A percentile compares a stretch with the other conserved stretches of the same genome.
Conservation (phyloP, 2,888 invertebrate genomes). For the Panopea generosa region DNA sequence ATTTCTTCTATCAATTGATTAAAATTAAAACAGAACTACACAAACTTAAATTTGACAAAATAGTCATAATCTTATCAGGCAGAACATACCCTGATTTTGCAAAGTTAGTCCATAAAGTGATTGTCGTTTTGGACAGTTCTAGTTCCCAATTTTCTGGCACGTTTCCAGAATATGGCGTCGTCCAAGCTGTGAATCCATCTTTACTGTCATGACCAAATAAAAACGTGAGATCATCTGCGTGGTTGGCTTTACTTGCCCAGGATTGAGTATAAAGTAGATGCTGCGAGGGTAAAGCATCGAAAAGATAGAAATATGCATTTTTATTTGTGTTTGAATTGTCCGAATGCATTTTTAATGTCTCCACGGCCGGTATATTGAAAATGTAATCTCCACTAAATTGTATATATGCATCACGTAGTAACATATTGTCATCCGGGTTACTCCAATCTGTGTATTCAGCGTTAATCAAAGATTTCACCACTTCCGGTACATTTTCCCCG, state of each 20-base stretch:
- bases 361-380: no score
- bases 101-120: neutral
- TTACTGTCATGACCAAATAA: slow-evolving; percentile 1
- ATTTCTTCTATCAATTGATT: no score
- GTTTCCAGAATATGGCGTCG: neutral
- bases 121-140: neutral
- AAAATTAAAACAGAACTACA: no score
- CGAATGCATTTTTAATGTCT: no score
- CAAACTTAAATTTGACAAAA: no score
- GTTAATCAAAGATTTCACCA: neutral
- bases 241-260: neutral
- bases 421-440: slow-evolving; percentile 1
- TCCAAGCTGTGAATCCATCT: neutral
- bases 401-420: neutral
- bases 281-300: neutral
- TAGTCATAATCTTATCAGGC: no score
- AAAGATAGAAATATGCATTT: no score
- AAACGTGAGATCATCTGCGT: slow-evolving; percentile 1
- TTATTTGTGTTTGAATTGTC: no score
- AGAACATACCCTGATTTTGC: slow-evolving; percentile 6
- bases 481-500: no score
- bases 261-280: neutral
- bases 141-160: no score
- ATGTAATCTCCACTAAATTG: neutral
- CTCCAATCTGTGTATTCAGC: slow-evolving; percentile 4